phyloP scores from a whole-genome alignment of 2,113 vertebrate species.

The Pungitius pungitius region DNA sequence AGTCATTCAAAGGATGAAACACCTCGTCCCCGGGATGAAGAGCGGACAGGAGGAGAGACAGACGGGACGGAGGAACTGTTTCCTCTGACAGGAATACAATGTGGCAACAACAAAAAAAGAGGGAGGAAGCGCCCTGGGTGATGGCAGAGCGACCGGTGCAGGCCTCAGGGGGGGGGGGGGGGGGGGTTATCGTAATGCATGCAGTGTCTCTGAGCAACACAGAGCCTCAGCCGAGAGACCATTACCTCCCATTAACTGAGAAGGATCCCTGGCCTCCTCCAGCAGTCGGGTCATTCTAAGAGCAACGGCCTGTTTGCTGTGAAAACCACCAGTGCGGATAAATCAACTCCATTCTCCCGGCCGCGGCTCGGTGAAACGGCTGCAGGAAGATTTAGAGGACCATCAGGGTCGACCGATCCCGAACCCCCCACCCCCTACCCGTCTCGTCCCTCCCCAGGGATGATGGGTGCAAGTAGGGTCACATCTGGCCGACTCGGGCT shows the following conservation, averaged over 20 bases:
- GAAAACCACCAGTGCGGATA: slow-evolving; percentile 61
- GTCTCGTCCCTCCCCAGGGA: slow-evolving; percentile 14
- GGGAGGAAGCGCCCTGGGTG: slow-evolving; percentile 32
- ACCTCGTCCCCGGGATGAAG: slow-evolving; percentile 38
- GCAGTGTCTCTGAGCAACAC: slow-evolving; percentile 52
- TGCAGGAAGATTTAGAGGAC: slow-evolving; percentile 65
- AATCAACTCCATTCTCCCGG: slow-evolving; percentile 65
- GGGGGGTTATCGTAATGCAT: slow-evolving; percentile 59
- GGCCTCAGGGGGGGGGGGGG: slow-evolving; percentile 47
- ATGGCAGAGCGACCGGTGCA: slow-evolving; percentile 40
- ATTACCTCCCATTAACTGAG: slow-evolving; percentile 77
- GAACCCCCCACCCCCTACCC: no score
- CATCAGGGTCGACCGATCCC: slow-evolving; percentile 41
- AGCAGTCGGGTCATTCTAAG: slow-evolving; percentile 70
- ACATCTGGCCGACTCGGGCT: slow-evolving; percentile 34
- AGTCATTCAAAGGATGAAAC: slow-evolving; percentile 66
- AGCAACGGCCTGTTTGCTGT: slow-evolving; percentile 59
- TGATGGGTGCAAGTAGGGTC: slow-evolving; percentile 32
- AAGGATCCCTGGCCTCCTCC: slow-evolving; percentile 52
- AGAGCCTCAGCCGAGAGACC: slow-evolving; percentile 59
- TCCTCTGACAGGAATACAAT: slow-evolving; percentile 60
- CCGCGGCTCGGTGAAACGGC: slow-evolving; percentile 46
- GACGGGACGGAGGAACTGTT: slow-evolving; percentile 48
- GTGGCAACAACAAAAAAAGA: slow-evolving; percentile 37
- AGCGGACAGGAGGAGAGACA: slow-evolving; percentile 18